Percentiles rank a stretch among this genome's conserved stretches.
Conservation (phyloP, 2,888 invertebrate species). For the Orchesella flavescens region DNA sequence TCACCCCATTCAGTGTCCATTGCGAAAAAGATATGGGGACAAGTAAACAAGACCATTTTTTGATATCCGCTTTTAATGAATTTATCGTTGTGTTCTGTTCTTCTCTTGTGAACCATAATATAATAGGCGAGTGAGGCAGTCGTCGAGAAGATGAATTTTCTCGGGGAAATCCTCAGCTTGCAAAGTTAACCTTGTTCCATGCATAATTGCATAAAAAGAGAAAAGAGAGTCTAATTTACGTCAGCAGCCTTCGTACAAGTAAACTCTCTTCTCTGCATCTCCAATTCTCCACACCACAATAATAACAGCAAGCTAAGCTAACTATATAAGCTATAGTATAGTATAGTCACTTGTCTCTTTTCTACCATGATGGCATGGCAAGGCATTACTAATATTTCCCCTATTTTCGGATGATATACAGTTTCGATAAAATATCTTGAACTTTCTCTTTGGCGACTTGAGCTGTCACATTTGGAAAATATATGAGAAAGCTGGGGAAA, state of each 20-base stretch:
- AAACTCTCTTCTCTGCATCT: constrained; percentile 25
- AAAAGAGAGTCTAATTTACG: constrained; percentile 53
- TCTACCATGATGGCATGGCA: background rate
- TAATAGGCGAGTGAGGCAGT: too few relatives aligned
- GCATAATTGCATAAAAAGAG: constrained; percentile 25
- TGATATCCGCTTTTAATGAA: constrained; percentile 1
- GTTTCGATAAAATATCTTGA: constrained; percentile 58
- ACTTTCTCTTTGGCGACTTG: constrained; percentile 56
- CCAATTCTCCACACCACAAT: too few relatives aligned
- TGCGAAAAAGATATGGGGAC: too few relatives aligned
- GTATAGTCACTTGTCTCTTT: background rate
- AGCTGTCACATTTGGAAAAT: constrained; percentile 59
- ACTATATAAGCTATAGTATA: too few relatives aligned
- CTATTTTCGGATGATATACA: constrained; percentile 41
- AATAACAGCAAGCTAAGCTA: too few relatives aligned
- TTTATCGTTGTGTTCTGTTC: background rate
- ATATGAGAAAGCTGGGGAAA: constrained; percentile 55
- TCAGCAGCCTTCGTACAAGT: constrained; percentile 30
- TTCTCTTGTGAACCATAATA: too few relatives aligned
- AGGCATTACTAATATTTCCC: background rate
- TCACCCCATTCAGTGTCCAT: too few relatives aligned
- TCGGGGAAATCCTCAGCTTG: too few relatives aligned
- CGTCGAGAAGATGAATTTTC: too few relatives aligned
- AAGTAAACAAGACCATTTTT: too few relatives aligned
- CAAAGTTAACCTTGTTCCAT: background rate